A percentile compares a stretch with the other conserved stretches of the same genome.
Conservation (phyloP, 1,140 invertebrate species). For the Bilobella aurantiaca region DNA sequence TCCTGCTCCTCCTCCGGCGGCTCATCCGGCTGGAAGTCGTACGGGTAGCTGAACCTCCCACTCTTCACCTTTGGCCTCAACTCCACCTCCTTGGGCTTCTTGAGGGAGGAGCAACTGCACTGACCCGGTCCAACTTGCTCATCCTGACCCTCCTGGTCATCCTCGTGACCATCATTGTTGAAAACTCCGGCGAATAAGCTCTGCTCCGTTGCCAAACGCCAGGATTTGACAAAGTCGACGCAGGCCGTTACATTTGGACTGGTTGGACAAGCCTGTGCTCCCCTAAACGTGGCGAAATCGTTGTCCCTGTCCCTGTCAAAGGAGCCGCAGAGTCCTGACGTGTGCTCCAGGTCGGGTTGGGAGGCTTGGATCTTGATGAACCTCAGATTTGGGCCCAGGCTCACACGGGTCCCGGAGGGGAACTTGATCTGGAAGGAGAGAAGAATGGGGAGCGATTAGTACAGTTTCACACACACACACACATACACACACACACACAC, state of each 20-base stretch:
- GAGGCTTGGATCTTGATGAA: conserved; percentile 33
- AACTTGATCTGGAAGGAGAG: conserved; percentile 28
- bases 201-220: conserved; percentile 28
- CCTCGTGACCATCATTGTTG: conserved; percentile 20
- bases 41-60: conserved; percentile 21
- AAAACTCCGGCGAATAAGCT: conserved; percentile 34
- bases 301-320: conserved; percentile 28
- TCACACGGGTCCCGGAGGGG: conserved; percentile 31
- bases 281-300: conserved; percentile 25
- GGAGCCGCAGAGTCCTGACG: conserved; percentile 31
- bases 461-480: too few species aligned
- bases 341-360: conserved; percentile 30
- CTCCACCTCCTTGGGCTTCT: conserved; percentile 23
- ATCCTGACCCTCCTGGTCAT: conserved; percentile 27
- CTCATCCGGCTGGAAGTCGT: conserved; percentile 26
- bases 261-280: conserved; percentile 5
- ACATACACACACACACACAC: too few species aligned
- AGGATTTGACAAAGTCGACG: conserved; percentile 29
- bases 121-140: conserved; percentile 24
- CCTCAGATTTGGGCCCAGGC: conserved; percentile 33
- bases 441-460: too few species aligned
- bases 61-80: conserved; percentile 25
- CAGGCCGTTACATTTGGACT: conserved; percentile 25
- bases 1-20: conserved; percentile 12
- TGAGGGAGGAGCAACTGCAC: conserved; percentile 31